Base-by-base conservation (phyloP, 2,888 invertebrate species). In the Rhagophthalmus giganteus region DNA sequence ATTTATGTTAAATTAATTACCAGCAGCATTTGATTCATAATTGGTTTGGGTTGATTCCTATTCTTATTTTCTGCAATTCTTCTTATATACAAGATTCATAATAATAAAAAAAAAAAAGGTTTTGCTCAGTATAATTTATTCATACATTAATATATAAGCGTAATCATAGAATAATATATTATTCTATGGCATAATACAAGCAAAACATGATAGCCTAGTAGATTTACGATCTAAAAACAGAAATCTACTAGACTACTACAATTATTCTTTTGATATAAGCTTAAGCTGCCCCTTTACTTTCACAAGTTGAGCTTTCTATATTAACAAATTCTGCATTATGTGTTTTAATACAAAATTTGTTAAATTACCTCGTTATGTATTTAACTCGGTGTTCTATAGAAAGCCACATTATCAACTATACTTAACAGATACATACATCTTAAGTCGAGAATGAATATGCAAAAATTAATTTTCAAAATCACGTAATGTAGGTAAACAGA, bases 211-310 rank as follows among this genome's bases (percentile, higher is more conserved):
- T 55, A 55, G 47, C 37, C 47, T 51, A 55, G 46, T 51, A 44
- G 47, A 51, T 51, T 55, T 51, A 13, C 11, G 31, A 9, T 16
- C 25, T 38, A 13, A 15, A 11, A 40, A 27, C 7, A 42, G 55
- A 57, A 58, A 57, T 61, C 52, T 64, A 60, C 57, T 54, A 60
- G 56, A 46, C 56, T 54, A 54, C 40, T 28, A 24, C 32, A 41
- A 41, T 28, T 30, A 40, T 42, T 42, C 37, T 49, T 55, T 54
- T 47, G 40, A 38, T 53, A 57, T 66, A 71, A 70, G 71, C 68
- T 66, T 65, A 69, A 72, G 72, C 73, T 73, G 73, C 74, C 74
- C 72, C 73, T 71, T 73, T 73, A 71, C 72, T 71, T 66, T 65
- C 62, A 63, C 61, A 57, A 63, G 50, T 55, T 30, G 33, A 44